Conservation (phyloP, 2,797 vertebrate genomes). For the Pseudochirops corinnae region DNA sequence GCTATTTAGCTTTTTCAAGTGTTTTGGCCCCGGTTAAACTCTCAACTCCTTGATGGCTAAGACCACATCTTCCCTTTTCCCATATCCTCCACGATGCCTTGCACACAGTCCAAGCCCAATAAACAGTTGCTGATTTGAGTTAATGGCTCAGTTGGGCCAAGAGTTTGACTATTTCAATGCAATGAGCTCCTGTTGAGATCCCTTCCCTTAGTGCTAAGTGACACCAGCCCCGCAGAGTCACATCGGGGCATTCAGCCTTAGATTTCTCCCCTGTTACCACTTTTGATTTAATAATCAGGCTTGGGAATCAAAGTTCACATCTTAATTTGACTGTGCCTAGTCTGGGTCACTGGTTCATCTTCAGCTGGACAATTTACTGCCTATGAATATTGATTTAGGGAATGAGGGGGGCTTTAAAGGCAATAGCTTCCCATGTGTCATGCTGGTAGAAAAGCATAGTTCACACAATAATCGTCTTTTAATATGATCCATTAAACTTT, state of each 20-base stretch:
- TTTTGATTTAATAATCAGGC: constrained; percentile 27
- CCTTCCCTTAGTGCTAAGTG: background rate
- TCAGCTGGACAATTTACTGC: constrained; percentile 44
- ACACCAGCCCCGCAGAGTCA: background rate
- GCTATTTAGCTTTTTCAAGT: background rate
- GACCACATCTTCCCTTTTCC: background rate
- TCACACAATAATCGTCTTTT: constrained; percentile 72
- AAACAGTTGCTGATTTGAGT: constrained; percentile 2
- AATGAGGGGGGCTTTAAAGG: constrained; percentile 70
- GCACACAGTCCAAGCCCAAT: background rate
- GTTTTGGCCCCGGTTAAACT: constrained; percentile 14
- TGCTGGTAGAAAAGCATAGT: constrained; percentile 71
- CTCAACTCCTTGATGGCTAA: background rate
- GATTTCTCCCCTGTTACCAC: background rate
- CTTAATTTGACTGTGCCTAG: constrained; percentile 29
- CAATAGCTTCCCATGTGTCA: constrained; percentile 55
- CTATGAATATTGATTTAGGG: constrained; percentile 63
- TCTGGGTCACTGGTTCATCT: constrained; percentile 44
- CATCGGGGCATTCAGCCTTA: background rate
- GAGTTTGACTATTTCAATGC: background rate
- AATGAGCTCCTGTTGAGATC: background rate
- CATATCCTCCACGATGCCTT: background rate
- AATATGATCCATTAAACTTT: constrained; percentile 78
- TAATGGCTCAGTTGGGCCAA: background rate
- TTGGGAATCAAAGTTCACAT: constrained; percentile 42